phyloP scores from a whole-genome alignment of 2,797 vertebrate genomes.

The Mergus octosetaceus region DNA sequence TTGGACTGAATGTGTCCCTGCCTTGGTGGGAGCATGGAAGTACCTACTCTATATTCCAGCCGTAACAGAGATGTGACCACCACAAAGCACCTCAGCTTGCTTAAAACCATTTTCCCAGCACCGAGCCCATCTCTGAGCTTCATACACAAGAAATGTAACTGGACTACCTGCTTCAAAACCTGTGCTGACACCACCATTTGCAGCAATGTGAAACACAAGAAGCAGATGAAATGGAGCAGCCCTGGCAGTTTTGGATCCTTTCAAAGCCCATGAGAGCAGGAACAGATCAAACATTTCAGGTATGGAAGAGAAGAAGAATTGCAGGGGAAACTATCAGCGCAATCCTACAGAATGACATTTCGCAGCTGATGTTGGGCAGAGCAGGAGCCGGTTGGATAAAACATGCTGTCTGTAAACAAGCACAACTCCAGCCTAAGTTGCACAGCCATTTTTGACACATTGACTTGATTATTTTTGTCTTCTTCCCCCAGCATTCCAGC shows the following conservation, averaged over 20 bases:
- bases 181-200: background rate
- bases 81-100: background rate
- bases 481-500: constrained; percentile 6
- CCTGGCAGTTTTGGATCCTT: background rate
- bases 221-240: background rate
- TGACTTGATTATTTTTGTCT: constrained; percentile 31
- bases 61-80: background rate
- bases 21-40: background rate
- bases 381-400: background rate
- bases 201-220: too few species aligned
- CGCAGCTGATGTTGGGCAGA: background rate
- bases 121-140: background rate
- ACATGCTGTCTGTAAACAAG: background rate
- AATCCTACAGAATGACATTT: background rate
- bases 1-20: background rate
- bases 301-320: background rate
- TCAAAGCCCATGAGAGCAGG: background rate
- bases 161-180: background rate
- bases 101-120: background rate
- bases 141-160: background rate
- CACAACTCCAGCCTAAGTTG: background rate
- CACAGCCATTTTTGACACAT: background rate
- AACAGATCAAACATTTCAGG: background rate
- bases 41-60: background rate
- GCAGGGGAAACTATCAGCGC: background rate